These are phyloP conservation scores for Bellardia bayeri DNA, from an alignment of 2,888 invertebrate genomes.

Conservation along the genomic window DNA sequence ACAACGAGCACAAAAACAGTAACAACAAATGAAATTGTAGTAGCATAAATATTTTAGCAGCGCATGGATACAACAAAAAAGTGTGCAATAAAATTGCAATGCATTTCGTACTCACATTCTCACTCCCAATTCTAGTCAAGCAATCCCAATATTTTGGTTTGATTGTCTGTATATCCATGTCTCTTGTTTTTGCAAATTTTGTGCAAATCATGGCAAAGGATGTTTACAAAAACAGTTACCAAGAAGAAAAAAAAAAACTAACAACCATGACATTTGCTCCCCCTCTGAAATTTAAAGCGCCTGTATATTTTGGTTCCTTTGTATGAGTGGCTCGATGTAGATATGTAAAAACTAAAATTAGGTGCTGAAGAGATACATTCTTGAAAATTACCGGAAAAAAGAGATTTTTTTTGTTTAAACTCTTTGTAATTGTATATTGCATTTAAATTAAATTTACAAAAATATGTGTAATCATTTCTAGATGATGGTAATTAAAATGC, in stretches of 20 bases:
- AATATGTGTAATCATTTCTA: too few species aligned
- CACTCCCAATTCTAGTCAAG: conserved; percentile 28
- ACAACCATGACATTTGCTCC: conserved; percentile 56
- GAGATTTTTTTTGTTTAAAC: neutral
- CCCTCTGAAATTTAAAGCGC: conserved; percentile 35
- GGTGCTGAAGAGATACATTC: conserved; percentile 9
- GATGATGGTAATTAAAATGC: too few species aligned
- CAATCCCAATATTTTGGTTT: conserved; percentile 22
- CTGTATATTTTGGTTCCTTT: conserved; percentile 32
- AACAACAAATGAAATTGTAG: conserved; percentile 64
- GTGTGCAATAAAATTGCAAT: conserved; percentile 69
- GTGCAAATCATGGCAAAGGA: conserved; percentile 54
- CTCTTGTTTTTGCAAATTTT: conserved; percentile 20
- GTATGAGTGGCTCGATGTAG: neutral
- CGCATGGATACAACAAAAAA: conserved; percentile 53
- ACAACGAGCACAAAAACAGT: conserved; percentile 30
- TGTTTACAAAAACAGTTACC: conserved; percentile 1
- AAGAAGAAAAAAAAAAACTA: neutral
- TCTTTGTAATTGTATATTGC: too few species aligned
- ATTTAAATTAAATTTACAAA: neutral
- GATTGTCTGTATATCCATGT: neutral
- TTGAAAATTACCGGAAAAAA: neutral
- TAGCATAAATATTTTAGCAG: conserved; percentile 57
- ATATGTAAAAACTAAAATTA: neutral
- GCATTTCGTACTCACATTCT: conserved; percentile 48